Conservation (phyloP, 2,113 vertebrate genomes). For the Istiophorus platypterus region DNA sequence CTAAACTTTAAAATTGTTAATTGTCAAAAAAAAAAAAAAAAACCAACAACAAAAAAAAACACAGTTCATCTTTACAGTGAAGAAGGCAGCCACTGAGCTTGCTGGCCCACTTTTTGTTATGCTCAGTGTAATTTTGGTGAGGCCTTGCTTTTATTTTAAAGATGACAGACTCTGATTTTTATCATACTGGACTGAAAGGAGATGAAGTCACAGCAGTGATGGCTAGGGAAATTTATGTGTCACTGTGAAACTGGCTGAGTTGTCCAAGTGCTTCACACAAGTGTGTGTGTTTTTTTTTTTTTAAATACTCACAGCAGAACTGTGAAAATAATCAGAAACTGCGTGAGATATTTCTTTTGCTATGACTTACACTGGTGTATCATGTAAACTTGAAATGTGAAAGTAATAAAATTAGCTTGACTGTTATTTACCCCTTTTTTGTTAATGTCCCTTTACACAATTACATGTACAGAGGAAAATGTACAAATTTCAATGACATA, state of each 20-base stretch:
- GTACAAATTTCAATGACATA: not conserved
- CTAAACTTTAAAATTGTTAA: not conserved
- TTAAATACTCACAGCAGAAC: not conserved
- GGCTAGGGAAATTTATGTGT: constrained; percentile 6
- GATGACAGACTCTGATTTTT: not conserved
- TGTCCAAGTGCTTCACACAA: not conserved
- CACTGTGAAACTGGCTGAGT: not conserved
- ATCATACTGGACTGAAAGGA: constrained; percentile 4
- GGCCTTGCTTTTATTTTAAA: no score
- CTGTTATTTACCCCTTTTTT: not conserved
- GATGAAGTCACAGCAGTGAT: constrained; percentile 4
- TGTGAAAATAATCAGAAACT: not conserved
- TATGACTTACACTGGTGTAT: not conserved
- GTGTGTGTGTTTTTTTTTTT: not conserved
- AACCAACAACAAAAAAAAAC: not conserved
- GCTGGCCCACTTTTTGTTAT: not conserved
- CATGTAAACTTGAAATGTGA: not conserved
- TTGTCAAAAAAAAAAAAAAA: not conserved
- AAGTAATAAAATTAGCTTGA: not conserved
- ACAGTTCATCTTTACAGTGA: not conserved
- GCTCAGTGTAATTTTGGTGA: no score
- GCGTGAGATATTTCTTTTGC: not conserved
- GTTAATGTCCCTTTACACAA: not conserved
- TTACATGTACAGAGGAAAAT: not conserved
- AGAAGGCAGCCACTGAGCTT: not conserved